Conservation (phyloP, 1,140 invertebrate species). For the Pollicipes pollicipes region DNA sequence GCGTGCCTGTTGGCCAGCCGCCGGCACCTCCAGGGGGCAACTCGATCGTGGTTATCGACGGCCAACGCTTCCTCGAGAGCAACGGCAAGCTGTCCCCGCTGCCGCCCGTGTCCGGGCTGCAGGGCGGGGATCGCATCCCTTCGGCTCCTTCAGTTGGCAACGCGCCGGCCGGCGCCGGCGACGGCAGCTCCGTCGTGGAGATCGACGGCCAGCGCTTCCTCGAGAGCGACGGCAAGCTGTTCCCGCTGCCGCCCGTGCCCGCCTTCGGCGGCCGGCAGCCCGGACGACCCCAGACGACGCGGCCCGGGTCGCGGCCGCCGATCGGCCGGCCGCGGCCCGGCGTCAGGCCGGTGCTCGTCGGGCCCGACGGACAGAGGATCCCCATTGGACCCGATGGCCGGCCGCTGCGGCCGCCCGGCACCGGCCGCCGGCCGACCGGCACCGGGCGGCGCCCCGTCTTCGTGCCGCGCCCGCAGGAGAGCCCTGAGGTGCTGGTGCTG, state of each 20-base stretch:
- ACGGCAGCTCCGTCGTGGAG: too few relatives aligned
- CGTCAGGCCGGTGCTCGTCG: not conserved
- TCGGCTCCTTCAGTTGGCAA: too few relatives aligned
- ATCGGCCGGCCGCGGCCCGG: too few relatives aligned
- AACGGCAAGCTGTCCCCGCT: too few relatives aligned
- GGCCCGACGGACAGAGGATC: not conserved
- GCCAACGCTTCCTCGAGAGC: not conserved
- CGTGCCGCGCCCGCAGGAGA: not conserved
- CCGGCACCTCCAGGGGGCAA: not conserved
- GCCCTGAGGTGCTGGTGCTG: not conserved
- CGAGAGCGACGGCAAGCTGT: not conserved
- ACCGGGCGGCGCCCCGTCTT: not conserved
- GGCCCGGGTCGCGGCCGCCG: too few relatives aligned
- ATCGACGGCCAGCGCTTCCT: too few relatives aligned
- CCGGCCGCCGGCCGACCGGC: too few relatives aligned
- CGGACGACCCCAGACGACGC: too few relatives aligned
- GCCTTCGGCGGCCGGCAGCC: too few relatives aligned
- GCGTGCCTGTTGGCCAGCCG: not conserved
- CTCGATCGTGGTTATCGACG: not conserved
- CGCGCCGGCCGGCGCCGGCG: too few relatives aligned
- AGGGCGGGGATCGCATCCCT: too few relatives aligned
- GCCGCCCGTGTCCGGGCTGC: too few relatives aligned
- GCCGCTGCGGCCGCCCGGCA: not conserved
- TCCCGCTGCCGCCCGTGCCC: not conserved
- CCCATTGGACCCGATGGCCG: not conserved